Evolutionary conservation across 2,888 invertebrate species (phyloP).

Genomic region (Orchesella flavescens): DNA sequence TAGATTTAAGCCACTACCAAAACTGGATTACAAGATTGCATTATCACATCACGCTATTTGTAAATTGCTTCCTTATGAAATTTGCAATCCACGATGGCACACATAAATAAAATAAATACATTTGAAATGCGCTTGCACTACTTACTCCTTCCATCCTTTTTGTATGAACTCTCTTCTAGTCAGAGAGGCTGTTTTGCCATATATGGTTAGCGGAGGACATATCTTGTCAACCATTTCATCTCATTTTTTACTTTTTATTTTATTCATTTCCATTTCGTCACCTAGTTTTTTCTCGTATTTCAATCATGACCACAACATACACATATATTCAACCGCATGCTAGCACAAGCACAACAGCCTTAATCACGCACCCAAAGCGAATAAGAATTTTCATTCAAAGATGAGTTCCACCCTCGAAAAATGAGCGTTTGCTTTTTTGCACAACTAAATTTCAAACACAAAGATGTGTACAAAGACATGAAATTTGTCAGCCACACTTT

Average conservation of each 20-base stretch:
- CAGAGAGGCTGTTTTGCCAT: neutral
- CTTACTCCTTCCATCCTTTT: too few relatives aligned
- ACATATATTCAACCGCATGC: neutral
- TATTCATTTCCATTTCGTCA: slow-evolving; percentile 6
- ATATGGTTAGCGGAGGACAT: neutral
- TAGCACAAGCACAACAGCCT: neutral
- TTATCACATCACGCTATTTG: neutral
- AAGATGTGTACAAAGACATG: too few relatives aligned
- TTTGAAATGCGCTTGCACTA: neutral
- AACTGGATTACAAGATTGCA: too few relatives aligned
- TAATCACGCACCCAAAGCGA: slow-evolving; percentile 15
- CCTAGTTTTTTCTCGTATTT: slow-evolving; percentile 6
- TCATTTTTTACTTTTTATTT: neutral
- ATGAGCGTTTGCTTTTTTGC: too few relatives aligned
- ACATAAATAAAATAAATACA: neutral
- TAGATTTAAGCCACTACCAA: too few relatives aligned
- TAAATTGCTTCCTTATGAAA: slow-evolving; percentile 3
- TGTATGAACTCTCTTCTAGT: too few relatives aligned
- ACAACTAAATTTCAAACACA: too few relatives aligned
- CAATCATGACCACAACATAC: slow-evolving; percentile 1
- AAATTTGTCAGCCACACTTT: too few relatives aligned
- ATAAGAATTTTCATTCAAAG: neutral
- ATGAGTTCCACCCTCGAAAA: slow-evolving; percentile 6
- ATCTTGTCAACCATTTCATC: neutral
- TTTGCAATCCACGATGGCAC: neutral